Evolutionary conservation across 2,888 invertebrate species (phyloP).

Genomic region (Tenodera sinensis): DNA sequence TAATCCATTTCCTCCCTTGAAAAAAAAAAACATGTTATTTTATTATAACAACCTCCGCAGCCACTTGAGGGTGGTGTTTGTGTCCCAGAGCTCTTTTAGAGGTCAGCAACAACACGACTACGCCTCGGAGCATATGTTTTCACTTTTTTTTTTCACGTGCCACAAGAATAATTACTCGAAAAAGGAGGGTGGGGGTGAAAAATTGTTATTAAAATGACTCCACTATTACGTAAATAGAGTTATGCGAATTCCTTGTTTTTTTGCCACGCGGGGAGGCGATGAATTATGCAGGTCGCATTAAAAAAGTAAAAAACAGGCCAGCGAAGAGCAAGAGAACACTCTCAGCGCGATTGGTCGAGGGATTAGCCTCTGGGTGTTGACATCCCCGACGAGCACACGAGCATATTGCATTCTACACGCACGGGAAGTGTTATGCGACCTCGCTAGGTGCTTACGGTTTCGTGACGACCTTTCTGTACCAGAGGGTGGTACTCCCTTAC

Average conservation of each 20-base stretch:
- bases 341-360: constrained; percentile 1
- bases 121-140: neutral
- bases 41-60: neutral
- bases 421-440: neutral
- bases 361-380: neutral
- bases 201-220: neutral
- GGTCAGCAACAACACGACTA: neutral
- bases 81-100: neutral
- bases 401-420: neutral
- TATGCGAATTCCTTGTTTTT: neutral
- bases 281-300: neutral
- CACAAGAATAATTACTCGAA: neutral
- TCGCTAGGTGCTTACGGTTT: neutral
- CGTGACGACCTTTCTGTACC: too few species aligned
- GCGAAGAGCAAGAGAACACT: constrained; percentile 7
- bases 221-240: neutral
- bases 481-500: too few species aligned
- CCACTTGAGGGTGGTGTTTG: neutral
- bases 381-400: neutral
- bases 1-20: neutral
- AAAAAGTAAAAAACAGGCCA: neutral
- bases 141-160: neutral
- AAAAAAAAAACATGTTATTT: neutral
- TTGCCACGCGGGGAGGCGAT: neutral
- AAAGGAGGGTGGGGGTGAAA: neutral